A percentile compares a stretch with the other conserved stretches of the same genome.
Evolutionary conservation across 2,888 invertebrate species (phyloP).

Genomic region (Arenicola marina): DNA sequence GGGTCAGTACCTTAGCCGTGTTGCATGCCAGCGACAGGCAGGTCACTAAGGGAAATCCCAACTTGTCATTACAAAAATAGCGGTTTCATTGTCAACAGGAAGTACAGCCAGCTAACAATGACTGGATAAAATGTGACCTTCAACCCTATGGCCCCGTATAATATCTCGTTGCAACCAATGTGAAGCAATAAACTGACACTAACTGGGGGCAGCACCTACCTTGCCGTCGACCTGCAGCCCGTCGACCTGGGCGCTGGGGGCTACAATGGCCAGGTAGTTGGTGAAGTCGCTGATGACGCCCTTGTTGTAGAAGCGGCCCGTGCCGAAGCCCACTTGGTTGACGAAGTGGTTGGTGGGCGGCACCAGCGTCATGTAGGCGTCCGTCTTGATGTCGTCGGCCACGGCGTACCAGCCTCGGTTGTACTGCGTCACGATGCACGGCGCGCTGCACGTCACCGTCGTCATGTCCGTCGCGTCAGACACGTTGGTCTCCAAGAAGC

Average conservation of each 20-base stretch:
- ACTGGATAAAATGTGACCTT: no score
- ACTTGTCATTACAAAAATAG: not conserved
- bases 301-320: constrained; percentile 12
- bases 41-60: not conserved
- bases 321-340: constrained; percentile 7
- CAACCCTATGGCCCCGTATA: no score
- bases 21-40: no score
- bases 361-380: constrained; percentile 13
- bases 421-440: constrained; percentile 12
- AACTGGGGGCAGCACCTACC: no score
- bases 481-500: constrained; percentile 32
- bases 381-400: constrained; percentile 12
- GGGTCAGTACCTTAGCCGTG: not conserved
- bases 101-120: no score
- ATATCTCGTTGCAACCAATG: no score
- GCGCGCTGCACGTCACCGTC: constrained; percentile 11
- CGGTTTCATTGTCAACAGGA: not conserved
- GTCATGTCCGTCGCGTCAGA: constrained; percentile 25
- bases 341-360: constrained; percentile 6
- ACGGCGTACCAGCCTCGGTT: not conserved
- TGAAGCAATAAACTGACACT: no score
- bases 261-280: not conserved
- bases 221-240: not conserved
- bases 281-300: not conserved
- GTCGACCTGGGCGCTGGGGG: not conserved